Base-by-base conservation (phyloP, 2,888 invertebrate genomes). In the Melolontha melolontha region DNA sequence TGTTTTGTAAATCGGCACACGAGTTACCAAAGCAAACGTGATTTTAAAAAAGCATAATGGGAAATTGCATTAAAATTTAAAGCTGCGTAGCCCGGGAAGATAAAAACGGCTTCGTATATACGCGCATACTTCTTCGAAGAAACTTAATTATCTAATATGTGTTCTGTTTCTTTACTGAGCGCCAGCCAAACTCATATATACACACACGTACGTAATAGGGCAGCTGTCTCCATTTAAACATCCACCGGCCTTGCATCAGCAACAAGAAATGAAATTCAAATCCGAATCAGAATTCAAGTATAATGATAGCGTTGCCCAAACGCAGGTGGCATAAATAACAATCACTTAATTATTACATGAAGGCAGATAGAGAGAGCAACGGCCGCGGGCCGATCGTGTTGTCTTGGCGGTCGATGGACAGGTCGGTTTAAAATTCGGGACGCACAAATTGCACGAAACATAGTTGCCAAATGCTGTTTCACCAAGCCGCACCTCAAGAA, bases 251-350 rank as follows among this genome's bases (percentile, higher is more conserved):
- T 59, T 29, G 59, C 29, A 10, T 12, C 5, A 42, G 44, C 39
- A 16, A 50, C 54, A 7, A 17, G 57, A 44, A 57, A 57, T 49
- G 66, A 66, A 55, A 49, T 66, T 66, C 47, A 57, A 66, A 66
- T 59, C 52, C 47, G 63, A 73, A 69, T 68, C 71, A 71, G 70
- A 71, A 73, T 73, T 72, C 70, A 72, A 72, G 71, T 71, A 68
- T 73, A 70, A 73, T 71, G 71, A 70, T 66, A 39, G 72, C 71
- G 70, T 70, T 70, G 70, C 68, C 65, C 57, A 16, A 63, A 50
- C 59, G 70, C 72, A 73, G 72, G 72, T 66, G 66, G 66, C 57
- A 66, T 66, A 59, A 59, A 59, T 57, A 49, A 66, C 49, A 57
- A 66, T 66, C 55, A 49, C 49, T 66, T 66, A 66, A 66, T 66